These are phyloP conservation scores for Mechanitis mazaeus DNA, from an alignment of 2,888 invertebrate genomes.

Conservation along the genomic window DNA sequence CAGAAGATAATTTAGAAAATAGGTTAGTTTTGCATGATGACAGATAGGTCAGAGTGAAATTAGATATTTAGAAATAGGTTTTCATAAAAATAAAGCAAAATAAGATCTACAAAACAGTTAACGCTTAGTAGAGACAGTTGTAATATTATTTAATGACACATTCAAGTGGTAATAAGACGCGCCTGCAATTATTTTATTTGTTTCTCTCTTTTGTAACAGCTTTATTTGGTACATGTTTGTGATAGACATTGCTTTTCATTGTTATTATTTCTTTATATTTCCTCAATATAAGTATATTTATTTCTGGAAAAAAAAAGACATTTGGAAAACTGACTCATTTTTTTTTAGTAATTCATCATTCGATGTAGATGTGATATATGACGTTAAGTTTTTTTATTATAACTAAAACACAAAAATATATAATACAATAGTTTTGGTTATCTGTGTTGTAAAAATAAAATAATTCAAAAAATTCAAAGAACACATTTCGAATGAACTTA, in stretches of 20 bases:
- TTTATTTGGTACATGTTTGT: constrained; percentile 46
- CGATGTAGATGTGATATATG: no score
- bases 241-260: constrained; percentile 62
- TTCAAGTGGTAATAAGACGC: constrained; percentile 58
- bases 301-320: no score
- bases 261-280: neutral
- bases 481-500: no score
- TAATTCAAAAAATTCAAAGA: no score
- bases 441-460: no score
- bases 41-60: neutral
- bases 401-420: no score
- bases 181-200: constrained; percentile 40
- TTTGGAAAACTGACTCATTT: no score
- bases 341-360: no score
- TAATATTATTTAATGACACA: constrained; percentile 9
- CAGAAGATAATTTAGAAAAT: neutral
- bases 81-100: neutral
- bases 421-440: no score
- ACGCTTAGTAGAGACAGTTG: neutral
- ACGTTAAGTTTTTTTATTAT: no score
- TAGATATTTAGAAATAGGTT: neutral
- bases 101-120: neutral
- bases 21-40: neutral
- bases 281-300: no score
- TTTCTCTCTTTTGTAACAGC: constrained; percentile 47